phyloP scores from a whole-genome alignment of 2,113 vertebrate genomes.

The Rallus limicola region DNA sequence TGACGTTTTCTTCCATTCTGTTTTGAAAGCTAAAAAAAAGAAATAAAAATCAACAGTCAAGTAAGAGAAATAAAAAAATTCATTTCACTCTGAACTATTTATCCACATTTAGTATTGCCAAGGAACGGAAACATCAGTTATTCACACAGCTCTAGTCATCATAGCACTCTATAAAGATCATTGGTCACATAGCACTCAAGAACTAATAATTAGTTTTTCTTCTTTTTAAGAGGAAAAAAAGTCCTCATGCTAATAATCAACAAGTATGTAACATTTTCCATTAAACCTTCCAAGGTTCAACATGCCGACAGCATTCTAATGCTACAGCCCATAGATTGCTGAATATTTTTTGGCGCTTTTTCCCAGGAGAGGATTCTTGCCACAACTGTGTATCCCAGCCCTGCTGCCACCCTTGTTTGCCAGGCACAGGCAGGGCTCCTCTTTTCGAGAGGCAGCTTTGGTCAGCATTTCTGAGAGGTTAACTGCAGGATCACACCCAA shows the following conservation, averaged over 20 bases:
- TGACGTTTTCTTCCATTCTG: neutral
- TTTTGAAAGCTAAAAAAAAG: slow-evolving; percentile 3
- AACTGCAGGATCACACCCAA: neutral
- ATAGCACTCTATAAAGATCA: slow-evolving; percentile 44
- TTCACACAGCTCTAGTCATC: slow-evolving; percentile 29
- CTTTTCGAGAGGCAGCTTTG: neutral
- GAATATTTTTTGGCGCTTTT: neutral
- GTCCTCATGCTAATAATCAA: slow-evolving; percentile 22
- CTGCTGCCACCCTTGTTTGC: neutral
- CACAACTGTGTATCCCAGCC: neutral
- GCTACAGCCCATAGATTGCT: neutral
- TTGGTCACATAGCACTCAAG: slow-evolving; percentile 10
- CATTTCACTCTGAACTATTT: slow-evolving; percentile 9
- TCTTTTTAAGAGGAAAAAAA: slow-evolving; percentile 22
- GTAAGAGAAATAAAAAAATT: neutral
- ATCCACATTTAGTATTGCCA: slow-evolving; percentile 28
- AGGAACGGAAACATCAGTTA: slow-evolving; percentile 34
- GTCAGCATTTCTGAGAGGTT: neutral
- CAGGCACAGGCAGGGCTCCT: neutral
- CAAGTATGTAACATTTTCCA: slow-evolving; percentile 19
- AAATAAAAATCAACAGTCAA: neutral
- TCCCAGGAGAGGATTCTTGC: neutral
- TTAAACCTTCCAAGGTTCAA: neutral
- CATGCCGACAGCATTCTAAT: neutral
- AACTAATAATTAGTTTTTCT: slow-evolving; percentile 49